These are phyloP conservation scores for Pogona vitticeps DNA, from an alignment of 2,113 vertebrate genomes.

Conservation along the genomic window DNA sequence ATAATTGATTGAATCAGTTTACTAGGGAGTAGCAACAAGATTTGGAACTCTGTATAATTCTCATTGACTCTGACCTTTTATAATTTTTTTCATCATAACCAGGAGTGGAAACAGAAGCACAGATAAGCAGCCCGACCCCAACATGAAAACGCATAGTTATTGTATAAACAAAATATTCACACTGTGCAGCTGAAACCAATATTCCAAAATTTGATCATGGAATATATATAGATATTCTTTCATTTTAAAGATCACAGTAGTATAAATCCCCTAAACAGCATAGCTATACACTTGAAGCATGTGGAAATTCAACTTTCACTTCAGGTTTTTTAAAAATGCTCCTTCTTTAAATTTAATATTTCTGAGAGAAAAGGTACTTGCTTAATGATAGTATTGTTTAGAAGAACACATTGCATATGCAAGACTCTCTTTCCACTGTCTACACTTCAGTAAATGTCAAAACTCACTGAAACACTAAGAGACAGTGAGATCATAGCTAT, in stretches of 20 bases:
- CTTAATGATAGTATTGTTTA: fast-evolving
- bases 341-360: fast-evolving
- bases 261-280: background rate
- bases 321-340: background rate
- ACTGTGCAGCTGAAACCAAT: no score
- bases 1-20: no score
- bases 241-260: background rate
- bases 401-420: background rate
- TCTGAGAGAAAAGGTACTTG: background rate
- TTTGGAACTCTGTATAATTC: background rate
- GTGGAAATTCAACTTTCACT: fast-evolving
- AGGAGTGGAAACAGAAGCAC: background rate
- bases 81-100: background rate
- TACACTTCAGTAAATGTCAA: constrained; percentile 44
- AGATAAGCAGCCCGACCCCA: background rate
- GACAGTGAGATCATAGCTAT: constrained; percentile 52
- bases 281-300: fast-evolving
- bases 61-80: background rate
- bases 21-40: no score
- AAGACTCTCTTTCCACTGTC: background rate
- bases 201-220: background rate
- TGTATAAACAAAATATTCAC: background rate
- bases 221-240: fast-evolving
- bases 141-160: background rate
- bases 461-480: background rate